These are phyloP conservation scores for Chrysodeixis includens DNA, from an alignment of 2,888 invertebrate genomes.

Conservation along the genomic window DNA sequence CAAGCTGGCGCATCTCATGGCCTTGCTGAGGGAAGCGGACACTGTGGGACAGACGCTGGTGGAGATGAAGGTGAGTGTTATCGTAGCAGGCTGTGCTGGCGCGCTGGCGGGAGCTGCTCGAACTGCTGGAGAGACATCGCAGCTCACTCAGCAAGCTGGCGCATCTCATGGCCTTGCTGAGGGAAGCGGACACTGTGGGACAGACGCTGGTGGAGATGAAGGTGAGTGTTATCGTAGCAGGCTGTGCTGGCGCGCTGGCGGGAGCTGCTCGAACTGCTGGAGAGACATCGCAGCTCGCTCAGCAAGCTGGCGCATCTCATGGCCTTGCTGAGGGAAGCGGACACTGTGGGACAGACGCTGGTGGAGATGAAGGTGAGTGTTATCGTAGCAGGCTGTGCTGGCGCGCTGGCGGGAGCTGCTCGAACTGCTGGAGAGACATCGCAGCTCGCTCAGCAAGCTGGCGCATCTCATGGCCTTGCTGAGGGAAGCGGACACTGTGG, in stretches of 20 bases:
- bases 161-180: slow-evolving; percentile 95
- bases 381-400: slow-evolving; percentile 91
- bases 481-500: slow-evolving; percentile 97
- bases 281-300: slow-evolving; percentile 93
- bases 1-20: slow-evolving; percentile 95
- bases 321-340: slow-evolving; percentile 96
- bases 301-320: slow-evolving; percentile 95
- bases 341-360: slow-evolving; percentile 95
- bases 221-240: slow-evolving; percentile 80
- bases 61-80: slow-evolving; percentile 92
- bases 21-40: slow-evolving; percentile 96
- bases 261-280: slow-evolving; percentile 94
- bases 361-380: slow-evolving; percentile 92
- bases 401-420: slow-evolving; percentile 96
- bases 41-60: slow-evolving; percentile 95
- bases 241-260: slow-evolving; percentile 96
- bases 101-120: slow-evolving; percentile 96
- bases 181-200: slow-evolving; percentile 97
- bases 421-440: slow-evolving; percentile 95
- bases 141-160: slow-evolving; percentile 93
- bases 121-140: slow-evolving; percentile 94
- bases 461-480: slow-evolving; percentile 96
- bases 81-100: slow-evolving; percentile 92
- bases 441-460: slow-evolving; percentile 92
- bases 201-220: slow-evolving; percentile 95